phyloP scores from a whole-genome alignment of 2,888 invertebrate species.

The Caradrina kadenii region DNA sequence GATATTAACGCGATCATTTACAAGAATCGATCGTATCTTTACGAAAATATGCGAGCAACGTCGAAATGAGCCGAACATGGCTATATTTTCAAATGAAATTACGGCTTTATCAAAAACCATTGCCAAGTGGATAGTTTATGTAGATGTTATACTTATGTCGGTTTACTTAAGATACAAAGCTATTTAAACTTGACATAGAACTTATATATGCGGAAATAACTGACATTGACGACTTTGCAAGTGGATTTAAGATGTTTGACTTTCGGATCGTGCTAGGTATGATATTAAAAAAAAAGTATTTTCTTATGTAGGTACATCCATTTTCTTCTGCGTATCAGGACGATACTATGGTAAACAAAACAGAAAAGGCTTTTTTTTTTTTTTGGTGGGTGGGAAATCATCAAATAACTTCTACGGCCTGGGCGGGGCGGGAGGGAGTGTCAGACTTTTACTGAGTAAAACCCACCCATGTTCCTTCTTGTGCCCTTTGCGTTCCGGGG shows the following conservation, averaged over 20 bases:
- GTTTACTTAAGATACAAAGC: too few relatives aligned
- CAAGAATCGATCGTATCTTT: constrained; percentile 57
- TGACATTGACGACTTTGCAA: constrained; percentile 22
- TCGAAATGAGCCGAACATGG: constrained; percentile 32
- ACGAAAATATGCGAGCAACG: constrained; percentile 47
- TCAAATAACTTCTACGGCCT: too few relatives aligned
- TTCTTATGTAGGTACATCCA: too few relatives aligned
- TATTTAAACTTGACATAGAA: constrained; percentile 61
- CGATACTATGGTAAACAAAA: constrained; percentile 5
- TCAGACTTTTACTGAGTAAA: too few relatives aligned
- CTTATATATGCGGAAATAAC: constrained; percentile 25
- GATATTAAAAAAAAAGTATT: too few relatives aligned
- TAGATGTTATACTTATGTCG: constrained; percentile 47
- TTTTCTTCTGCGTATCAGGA: background rate
- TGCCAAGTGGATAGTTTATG: constrained; percentile 57
- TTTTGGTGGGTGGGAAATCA: too few relatives aligned
- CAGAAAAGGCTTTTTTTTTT: background rate
- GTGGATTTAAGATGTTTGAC: constrained; percentile 5
- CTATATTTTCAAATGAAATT: constrained; percentile 52
- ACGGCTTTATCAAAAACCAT: constrained; percentile 65
- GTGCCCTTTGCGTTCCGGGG: too few relatives aligned
- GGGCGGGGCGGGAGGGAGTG: too few relatives aligned
- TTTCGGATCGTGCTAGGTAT: too few relatives aligned
- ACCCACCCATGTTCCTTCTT: too few relatives aligned
- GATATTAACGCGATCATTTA: constrained; percentile 55